Conservation (phyloP, 2,113 vertebrate species). For the Columba livia region DNA sequence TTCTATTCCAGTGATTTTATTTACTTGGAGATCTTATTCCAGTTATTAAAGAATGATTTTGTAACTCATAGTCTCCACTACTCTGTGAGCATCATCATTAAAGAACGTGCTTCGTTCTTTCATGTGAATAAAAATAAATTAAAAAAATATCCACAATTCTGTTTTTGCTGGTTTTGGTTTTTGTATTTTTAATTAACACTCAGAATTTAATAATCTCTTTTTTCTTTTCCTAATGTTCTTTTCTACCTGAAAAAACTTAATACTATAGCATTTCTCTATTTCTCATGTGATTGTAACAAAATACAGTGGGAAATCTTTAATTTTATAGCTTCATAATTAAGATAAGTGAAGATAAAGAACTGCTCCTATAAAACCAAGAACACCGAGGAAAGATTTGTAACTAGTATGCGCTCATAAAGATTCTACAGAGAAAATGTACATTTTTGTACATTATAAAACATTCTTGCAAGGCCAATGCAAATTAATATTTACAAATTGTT, state of each 20-base stretch:
- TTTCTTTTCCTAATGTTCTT: not conserved
- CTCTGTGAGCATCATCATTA: not conserved
- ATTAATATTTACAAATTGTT: slow-evolving; percentile 75
- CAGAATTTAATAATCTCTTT: not conserved
- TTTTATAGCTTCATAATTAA: not conserved
- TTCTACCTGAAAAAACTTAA: not conserved
- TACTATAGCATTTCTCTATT: not conserved
- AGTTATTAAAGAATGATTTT: not conserved
- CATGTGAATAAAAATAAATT: not conserved
- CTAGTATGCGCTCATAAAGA: not conserved
- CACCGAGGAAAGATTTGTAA: not conserved
- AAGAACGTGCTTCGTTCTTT: not conserved
- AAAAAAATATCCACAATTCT: not conserved
- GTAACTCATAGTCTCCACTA: not conserved
- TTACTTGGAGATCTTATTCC: not conserved
- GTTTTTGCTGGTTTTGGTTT: not conserved
- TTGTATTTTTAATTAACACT: not conserved
- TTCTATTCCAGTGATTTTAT: not conserved
- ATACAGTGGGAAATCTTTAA: not conserved
- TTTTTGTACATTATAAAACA: slow-evolving; percentile 28
- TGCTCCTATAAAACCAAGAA: not conserved
- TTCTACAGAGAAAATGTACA: not conserved
- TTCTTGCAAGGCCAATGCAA: slow-evolving; percentile 25
- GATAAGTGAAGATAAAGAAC: not conserved
- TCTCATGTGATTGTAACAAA: slow-evolving; percentile 12